Conservation (phyloP, 2,888 invertebrate genomes). For the Drosophila dives region DNA sequence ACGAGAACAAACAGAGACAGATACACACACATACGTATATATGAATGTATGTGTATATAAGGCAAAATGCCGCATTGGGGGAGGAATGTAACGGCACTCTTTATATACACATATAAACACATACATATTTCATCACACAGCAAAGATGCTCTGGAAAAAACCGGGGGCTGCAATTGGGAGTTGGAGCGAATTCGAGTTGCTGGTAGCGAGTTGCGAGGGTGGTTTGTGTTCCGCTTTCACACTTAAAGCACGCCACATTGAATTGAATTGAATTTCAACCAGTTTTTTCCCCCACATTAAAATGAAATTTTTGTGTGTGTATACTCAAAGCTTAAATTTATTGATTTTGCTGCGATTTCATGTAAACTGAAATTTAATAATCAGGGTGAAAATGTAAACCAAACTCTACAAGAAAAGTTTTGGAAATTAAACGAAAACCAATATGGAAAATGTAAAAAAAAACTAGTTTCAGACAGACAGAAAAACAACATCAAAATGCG, state of each 20-base stretch:
- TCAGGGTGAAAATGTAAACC: slow-evolving; percentile 49
- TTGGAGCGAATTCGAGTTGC: slow-evolving; percentile 37
- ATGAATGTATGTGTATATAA: slow-evolving; percentile 17
- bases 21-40: slow-evolving; percentile 46
- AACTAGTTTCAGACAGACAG: slow-evolving; percentile 60
- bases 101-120: slow-evolving; percentile 18
- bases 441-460: slow-evolving; percentile 31
- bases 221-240: slow-evolving; percentile 68
- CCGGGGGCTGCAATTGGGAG: slow-evolving; percentile 36
- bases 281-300: slow-evolving; percentile 51
- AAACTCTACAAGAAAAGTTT: slow-evolving; percentile 16
- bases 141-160: slow-evolving; percentile 47
- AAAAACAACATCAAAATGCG: slow-evolving; percentile 68
- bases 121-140: slow-evolving; percentile 42
- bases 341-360: slow-evolving; percentile 67
- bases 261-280: slow-evolving; percentile 57
- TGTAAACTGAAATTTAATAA: slow-evolving; percentile 60
- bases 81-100: slow-evolving; percentile 65
- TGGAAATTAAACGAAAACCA: slow-evolving; percentile 18
- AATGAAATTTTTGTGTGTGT: slow-evolving; percentile 48
- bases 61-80: slow-evolving; percentile 72
- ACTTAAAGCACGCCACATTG: slow-evolving; percentile 65
- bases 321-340: slow-evolving; percentile 72
- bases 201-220: slow-evolving; percentile 52
- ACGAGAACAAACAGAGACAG: slow-evolving; percentile 54